Percentiles rank a stretch among this genome's conserved stretches.
Evolutionary conservation across 2,797 vertebrate genomes (phyloP).

Genomic region (Benthosema pterotum): DNA sequence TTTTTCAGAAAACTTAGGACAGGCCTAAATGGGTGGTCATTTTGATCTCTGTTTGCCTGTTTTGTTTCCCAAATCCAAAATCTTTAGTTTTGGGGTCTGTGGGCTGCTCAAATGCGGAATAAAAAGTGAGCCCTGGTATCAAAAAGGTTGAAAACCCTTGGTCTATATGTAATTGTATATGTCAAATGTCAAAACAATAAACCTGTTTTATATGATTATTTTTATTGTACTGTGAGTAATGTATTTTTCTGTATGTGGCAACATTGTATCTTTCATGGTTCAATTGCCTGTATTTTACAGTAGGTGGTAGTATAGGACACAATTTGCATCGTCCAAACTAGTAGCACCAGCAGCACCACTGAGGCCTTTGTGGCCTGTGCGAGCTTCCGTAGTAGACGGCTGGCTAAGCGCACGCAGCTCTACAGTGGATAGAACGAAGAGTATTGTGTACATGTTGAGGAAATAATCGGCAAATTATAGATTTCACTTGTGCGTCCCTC

Average conservation of each 20-base stretch:
- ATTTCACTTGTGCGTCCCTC: background rate
- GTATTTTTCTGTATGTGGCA: too few relatives aligned
- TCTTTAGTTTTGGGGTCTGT: too few relatives aligned
- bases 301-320: constrained; percentile 34
- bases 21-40: too few relatives aligned
- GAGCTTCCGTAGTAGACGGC: constrained; percentile 44
- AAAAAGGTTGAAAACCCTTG: too few relatives aligned
- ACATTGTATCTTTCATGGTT: too few relatives aligned
- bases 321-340: too few relatives aligned
- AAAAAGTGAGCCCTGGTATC: too few relatives aligned
- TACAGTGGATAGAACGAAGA: background rate
- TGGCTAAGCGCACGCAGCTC: background rate
- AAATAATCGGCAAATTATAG: constrained; percentile 2
- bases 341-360: too few relatives aligned
- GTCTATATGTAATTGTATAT: constrained; percentile 43
- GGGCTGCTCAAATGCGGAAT: too few relatives aligned
- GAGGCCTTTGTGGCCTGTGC: background rate
- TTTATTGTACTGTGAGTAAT: background rate
- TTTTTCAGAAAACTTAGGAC: too few relatives aligned
- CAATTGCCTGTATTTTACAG: background rate
- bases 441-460: background rate
- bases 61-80: too few relatives aligned
- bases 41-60: too few relatives aligned
- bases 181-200: constrained; percentile 61
- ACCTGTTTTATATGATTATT: constrained; percentile 33